A percentile compares a stretch with the other conserved stretches of the same genome.
phyloP scores from a whole-genome alignment of 1,140 invertebrate species.

The Augochlora pura region DNA sequence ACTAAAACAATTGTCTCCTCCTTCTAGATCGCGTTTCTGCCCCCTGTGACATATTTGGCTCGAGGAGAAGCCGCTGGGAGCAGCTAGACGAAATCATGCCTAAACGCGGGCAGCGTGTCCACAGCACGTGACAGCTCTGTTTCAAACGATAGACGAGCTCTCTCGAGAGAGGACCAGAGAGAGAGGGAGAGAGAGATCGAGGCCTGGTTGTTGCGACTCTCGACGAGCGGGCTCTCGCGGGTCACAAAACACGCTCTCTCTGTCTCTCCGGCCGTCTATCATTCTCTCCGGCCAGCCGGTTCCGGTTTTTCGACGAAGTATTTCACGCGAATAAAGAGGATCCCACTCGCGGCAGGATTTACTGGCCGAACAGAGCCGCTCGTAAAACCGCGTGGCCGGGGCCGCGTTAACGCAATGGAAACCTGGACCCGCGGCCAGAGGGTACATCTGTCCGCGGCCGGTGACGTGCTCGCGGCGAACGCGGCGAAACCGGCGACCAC shows the following conservation, averaged over 20 bases:
- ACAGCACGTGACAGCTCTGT: no score
- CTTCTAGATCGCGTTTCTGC: no score
- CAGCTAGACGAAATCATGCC: no score
- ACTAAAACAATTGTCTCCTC: no score
- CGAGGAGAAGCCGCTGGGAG: no score
- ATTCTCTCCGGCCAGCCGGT: background rate
- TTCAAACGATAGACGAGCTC: no score
- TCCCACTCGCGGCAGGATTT: conserved; percentile 11
- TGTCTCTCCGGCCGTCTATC: background rate
- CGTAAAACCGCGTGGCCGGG: conserved; percentile 19
- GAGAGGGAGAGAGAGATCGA: no score
- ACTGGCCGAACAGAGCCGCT: conserved; percentile 8
- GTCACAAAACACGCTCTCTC: background rate
- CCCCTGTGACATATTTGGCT: no score
- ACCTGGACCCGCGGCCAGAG: background rate
- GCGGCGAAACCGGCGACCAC: conserved; percentile 4
- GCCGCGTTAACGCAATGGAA: conserved; percentile 26
- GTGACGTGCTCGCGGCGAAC: conserved; percentile 41
- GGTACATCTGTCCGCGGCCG: conserved; percentile 35
- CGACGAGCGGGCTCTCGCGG: no score
- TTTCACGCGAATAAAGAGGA: conserved; percentile 18
- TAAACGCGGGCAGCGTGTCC: no score
- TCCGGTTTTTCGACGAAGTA: conserved; percentile 6
- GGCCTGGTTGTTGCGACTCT: no score
- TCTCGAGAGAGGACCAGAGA: no score